Conservation (phyloP, 1,140 invertebrate species). For the Lordiphosa mommai region DNA sequence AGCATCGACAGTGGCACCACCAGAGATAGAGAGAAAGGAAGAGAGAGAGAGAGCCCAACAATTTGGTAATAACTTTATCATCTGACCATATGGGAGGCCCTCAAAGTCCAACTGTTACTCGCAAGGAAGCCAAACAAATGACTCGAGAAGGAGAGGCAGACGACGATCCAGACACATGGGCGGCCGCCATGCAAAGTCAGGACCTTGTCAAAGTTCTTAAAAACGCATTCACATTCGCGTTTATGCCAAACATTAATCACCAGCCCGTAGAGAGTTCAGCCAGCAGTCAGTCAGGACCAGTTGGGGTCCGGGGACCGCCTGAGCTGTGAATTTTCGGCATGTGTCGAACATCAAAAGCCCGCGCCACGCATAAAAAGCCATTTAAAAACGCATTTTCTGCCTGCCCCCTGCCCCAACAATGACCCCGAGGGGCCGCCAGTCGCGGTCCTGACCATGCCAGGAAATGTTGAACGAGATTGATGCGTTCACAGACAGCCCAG, state of each 20-base stretch:
- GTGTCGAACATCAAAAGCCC: constrained; percentile 74
- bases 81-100: constrained; percentile 59
- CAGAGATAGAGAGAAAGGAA: constrained; percentile 11
- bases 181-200: constrained; percentile 52
- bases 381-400: constrained; percentile 78
- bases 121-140: constrained; percentile 48
- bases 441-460: constrained; percentile 15
- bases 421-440: constrained; percentile 40
- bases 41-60: constrained; percentile 14
- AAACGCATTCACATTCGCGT: constrained; percentile 60
- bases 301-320: constrained; percentile 31
- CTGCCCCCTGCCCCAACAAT: constrained; percentile 27
- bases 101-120: constrained; percentile 48
- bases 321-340: constrained; percentile 73
- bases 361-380: constrained; percentile 76
- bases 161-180: constrained; percentile 34
- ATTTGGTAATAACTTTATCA: constrained; percentile 76
- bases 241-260: constrained; percentile 75
- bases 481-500: constrained; percentile 69
- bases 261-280: constrained; percentile 15
- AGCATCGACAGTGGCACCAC: constrained; percentile 60
- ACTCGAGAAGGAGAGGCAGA: not conserved
- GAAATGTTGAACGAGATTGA: constrained; percentile 58
- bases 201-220: constrained; percentile 76
- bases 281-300: too few species aligned